phyloP scores from a whole-genome alignment of 2,888 invertebrate species.

The Drosophila heteroneura region DNA sequence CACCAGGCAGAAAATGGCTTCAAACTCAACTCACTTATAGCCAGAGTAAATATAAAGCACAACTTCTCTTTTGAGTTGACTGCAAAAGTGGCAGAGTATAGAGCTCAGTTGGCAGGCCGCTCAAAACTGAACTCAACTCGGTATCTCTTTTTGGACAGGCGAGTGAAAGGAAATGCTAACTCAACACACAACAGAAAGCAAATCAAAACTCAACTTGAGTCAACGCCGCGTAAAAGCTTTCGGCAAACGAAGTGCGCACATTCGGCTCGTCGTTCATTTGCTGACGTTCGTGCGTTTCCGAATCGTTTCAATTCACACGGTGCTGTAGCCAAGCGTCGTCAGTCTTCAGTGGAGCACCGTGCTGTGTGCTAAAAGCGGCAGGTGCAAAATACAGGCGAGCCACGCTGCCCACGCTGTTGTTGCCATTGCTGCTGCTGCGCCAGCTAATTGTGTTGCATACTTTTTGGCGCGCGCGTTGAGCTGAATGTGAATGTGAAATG shows the following conservation, averaged over 20 bases:
- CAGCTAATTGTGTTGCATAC: constrained; percentile 52
- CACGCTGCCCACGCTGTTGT: not conserved
- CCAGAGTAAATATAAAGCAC: no score
- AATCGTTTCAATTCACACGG: constrained; percentile 32
- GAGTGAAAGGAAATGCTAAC: not conserved
- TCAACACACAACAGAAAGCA: constrained; percentile 5
- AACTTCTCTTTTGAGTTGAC: constrained; percentile 18
- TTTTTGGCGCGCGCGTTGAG: constrained; percentile 76
- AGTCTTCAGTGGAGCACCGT: constrained; percentile 81
- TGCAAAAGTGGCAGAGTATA: not conserved
- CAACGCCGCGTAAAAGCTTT: constrained; percentile 31
- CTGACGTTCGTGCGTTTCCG: constrained; percentile 32
- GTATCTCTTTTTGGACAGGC: not conserved
- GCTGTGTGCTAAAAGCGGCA: constrained; percentile 70
- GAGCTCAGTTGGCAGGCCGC: not conserved
- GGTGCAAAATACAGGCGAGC: constrained; percentile 22
- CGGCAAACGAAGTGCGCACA: constrained; percentile 18
- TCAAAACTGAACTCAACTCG: not conserved
- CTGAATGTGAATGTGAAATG: constrained; percentile 64
- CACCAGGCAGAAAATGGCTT: not conserved
- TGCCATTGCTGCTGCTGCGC: constrained; percentile 9
- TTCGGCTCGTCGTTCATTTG: constrained; percentile 7
- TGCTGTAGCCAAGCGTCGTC: constrained; percentile 40
- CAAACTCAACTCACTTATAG: not conserved
- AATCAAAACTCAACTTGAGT: constrained; percentile 18